Conservation (phyloP, 2,888 invertebrate species). For the Glaucopsyche alexis region DNA sequence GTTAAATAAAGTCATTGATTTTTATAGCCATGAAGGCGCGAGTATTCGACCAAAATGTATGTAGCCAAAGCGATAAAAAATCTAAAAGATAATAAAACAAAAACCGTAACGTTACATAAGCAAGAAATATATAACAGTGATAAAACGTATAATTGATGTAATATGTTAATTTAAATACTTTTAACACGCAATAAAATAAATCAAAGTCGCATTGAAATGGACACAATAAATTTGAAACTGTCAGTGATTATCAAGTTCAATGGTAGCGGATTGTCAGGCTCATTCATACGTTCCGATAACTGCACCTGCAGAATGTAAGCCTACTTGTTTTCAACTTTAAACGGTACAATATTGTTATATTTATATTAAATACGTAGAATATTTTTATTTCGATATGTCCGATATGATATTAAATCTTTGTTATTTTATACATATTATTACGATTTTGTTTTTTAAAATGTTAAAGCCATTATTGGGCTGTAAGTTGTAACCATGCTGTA, state of each 20-base stretch:
- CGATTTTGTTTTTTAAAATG: too few relatives aligned
- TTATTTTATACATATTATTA: too few relatives aligned
- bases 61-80: conserved; percentile 10
- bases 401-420: too few relatives aligned
- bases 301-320: conserved; percentile 40
- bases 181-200: conserved; percentile 30
- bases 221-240: conserved; percentile 38
- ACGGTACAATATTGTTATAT: background rate
- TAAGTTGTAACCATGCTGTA: too few relatives aligned
- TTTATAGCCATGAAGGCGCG: background rate
- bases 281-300: conserved; percentile 37
- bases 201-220: conserved; percentile 35
- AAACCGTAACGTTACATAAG: conserved; percentile 17
- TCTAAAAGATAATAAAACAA: conserved; percentile 6
- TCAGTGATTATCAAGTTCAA: conserved; percentile 36
- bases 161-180: conserved; percentile 5
- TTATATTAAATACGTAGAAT: too few relatives aligned
- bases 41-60: background rate
- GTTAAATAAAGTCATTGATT: background rate
- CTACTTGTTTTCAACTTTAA: conserved; percentile 9
- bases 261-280: conserved; percentile 35
- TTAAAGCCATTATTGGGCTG: too few relatives aligned
- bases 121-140: conserved; percentile 2
- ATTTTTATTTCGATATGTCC: too few relatives aligned
- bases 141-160: conserved; percentile 8